Base-by-base conservation (phyloP, 2,113 vertebrate species). In the Pitta sordida region DNA sequence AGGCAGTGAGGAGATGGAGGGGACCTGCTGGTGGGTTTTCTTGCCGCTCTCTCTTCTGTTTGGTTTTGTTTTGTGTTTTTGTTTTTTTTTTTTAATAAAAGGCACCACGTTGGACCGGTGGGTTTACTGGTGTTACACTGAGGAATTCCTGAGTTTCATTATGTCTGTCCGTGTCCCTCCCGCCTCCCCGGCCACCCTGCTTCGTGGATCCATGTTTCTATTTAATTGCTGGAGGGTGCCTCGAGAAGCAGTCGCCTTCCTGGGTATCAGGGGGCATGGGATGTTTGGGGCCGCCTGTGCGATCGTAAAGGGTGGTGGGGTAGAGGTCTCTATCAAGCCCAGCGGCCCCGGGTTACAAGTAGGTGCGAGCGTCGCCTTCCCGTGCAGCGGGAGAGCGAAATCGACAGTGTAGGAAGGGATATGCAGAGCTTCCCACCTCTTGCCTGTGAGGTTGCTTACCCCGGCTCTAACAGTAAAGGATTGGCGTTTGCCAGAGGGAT, bases 231-330 rank as follows among this genome's bases (percentile, higher is more conserved):
- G 82, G 22, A 36, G 75, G 64, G 30, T 89, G 56, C 70, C 73
- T 94, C 6, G 53, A 71, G 78, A 92, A 88, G 65, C 84, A 17
- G 0, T 62, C 6, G 26, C 86, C 90, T 93, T 86, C 27, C 68
- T 90, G 90, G 76, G 27, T 84, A 82, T 93, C 68, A 10, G 18
- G 37, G 48, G 49, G 12, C 39, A 39, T 3, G 69, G 51, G 11
- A 2, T 29, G 6, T 20, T 30, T 10, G 34, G 58, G n/a, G 30
- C 43, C 3, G 8, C 0, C 3, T 55, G 30, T 27, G 21, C 0
- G 1, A 8, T 74, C 55, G 10, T 34, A 1, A 19, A 71, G 41
- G 64, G 34, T 51, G 56, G 30, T n/a, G 39, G 49, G 79, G 43
- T 22, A 26, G 58, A 15, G 59, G 11, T 89, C 12, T 58, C 29